A percentile compares a stretch with the other conserved stretches of the same genome.
phyloP scores from a whole-genome alignment of 1,140 invertebrate species.

The Ceratina australensis region DNA sequence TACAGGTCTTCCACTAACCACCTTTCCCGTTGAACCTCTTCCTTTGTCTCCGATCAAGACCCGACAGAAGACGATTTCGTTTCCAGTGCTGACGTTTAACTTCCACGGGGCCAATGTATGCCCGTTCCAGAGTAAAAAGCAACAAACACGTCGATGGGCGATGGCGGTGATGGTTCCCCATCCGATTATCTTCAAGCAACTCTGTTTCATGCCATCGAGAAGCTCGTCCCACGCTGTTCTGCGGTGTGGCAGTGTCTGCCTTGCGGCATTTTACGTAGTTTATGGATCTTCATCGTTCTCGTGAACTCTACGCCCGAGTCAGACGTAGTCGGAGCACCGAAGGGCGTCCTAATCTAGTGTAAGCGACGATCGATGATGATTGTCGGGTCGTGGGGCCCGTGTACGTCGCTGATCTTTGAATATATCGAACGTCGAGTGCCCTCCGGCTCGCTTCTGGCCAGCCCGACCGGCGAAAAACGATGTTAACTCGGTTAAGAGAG shows the following conservation, averaged over 20 bases:
- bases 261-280: slow-evolving; percentile 66
- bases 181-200: slow-evolving; percentile 15
- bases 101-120: neutral
- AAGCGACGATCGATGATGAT: slow-evolving; percentile 1
- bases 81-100: neutral
- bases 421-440: neutral
- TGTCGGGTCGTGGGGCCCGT: neutral
- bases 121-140: neutral
- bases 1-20: neutral
- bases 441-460: neutral
- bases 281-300: neutral
- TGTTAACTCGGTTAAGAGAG: neutral
- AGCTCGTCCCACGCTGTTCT: slow-evolving; percentile 54
- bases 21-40: neutral
- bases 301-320: neutral
- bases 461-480: slow-evolving; percentile 4
- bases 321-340: neutral
- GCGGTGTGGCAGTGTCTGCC: slow-evolving; percentile 76
- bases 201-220: slow-evolving; percentile 2
- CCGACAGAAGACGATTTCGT: neutral
- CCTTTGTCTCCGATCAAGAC: too few relatives aligned
- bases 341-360: neutral
- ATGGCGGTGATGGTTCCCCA: slow-evolving; percentile 24
- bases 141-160: slow-evolving; percentile 11
- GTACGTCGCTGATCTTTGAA: neutral